Evolutionary conservation across 2,888 invertebrate species (phyloP).

Genomic region (Amphimallon solstitiale): DNA sequence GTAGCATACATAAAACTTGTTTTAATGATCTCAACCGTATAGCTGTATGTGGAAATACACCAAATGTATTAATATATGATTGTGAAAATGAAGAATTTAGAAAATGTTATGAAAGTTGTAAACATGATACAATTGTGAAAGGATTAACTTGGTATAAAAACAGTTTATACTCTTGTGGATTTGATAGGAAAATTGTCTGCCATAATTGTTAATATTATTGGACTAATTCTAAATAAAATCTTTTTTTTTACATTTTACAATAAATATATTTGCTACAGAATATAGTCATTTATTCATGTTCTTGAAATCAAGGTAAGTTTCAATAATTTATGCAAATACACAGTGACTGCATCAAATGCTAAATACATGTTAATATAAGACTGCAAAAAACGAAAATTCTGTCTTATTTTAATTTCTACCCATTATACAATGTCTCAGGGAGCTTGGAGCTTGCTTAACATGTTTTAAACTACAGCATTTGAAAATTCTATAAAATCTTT

Average conservation of each 20-base stretch:
- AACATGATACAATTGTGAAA: constrained; percentile 67
- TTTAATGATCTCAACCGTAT: constrained; percentile 61
- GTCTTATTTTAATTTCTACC: too few species aligned
- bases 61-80: constrained; percentile 63
- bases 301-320: not conserved
- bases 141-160: constrained; percentile 67
- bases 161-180: constrained; percentile 68
- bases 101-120: constrained; percentile 61
- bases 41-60: constrained; percentile 65
- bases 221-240: too few species aligned
- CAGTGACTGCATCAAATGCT: too few species aligned
- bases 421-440: too few species aligned
- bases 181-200: constrained; percentile 63
- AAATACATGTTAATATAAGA: too few species aligned
- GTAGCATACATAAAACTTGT: constrained; percentile 59
- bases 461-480: too few species aligned
- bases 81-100: constrained; percentile 55
- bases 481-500: too few species aligned
- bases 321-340: too few species aligned
- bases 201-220: constrained; percentile 14
- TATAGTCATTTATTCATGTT: not conserved
- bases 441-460: too few species aligned
- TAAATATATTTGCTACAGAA: constrained; percentile 29
- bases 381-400: too few species aligned
- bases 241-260: constrained; percentile 16